phyloP scores from a whole-genome alignment of 2,113 vertebrate genomes.

The Neodontobutis hainanensis region DNA sequence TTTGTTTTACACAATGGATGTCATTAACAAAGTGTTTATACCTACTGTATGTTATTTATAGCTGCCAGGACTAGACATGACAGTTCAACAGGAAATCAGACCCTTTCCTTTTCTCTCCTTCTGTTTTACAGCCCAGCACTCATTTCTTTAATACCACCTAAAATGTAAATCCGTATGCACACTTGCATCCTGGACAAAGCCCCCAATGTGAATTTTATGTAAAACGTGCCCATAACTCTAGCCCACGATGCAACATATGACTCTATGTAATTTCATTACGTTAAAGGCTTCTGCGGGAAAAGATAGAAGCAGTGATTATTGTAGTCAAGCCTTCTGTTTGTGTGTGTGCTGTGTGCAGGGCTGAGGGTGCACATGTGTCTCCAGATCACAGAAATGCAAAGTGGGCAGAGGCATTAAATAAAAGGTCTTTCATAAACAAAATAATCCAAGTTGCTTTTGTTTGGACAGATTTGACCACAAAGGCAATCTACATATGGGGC shows the following conservation, averaged over 20 bases:
- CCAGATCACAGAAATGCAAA: constrained; percentile 66
- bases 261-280: constrained; percentile 82
- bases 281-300: constrained; percentile 79
- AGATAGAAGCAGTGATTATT: constrained; percentile 71
- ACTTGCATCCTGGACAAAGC: constrained; percentile 72
- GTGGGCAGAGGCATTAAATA: constrained; percentile 70
- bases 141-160: constrained; percentile 86
- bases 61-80: constrained; percentile 77
- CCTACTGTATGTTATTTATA: constrained; percentile 80
- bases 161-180: constrained; percentile 82
- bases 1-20: too few relatives aligned
- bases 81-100: constrained; percentile 67
- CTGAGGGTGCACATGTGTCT: constrained; percentile 58
- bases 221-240: constrained; percentile 80
- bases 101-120: constrained; percentile 49
- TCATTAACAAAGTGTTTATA: neutral
- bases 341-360: constrained; percentile 13
- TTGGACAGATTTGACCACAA: constrained; percentile 49
- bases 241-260: constrained; percentile 68
- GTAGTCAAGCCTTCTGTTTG: constrained; percentile 57
- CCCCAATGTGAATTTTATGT: constrained; percentile 82
- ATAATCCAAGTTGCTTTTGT: constrained; percentile 61
- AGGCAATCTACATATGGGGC: constrained; percentile 57
- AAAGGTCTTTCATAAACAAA: constrained; percentile 66
- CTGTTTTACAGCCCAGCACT: constrained; percentile 63